Base-by-base conservation (phyloP, 2,888 invertebrate genomes). In the Brenthis daphne region DNA sequence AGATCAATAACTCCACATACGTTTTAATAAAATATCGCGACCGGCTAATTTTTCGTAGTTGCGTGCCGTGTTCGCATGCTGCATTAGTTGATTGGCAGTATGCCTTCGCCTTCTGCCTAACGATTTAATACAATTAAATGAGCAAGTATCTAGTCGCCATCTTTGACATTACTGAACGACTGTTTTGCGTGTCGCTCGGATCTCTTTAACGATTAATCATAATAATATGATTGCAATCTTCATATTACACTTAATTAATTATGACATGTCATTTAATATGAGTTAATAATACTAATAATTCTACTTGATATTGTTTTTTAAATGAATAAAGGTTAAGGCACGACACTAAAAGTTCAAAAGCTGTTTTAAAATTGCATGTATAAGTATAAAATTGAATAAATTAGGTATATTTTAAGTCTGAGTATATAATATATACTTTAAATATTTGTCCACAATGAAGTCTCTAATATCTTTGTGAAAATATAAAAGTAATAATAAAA, bases 81-180 rank as follows among this genome's bases (percentile, higher is more conserved):
- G 79, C 92, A 92, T 92, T 92, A 92, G 91, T 83, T 91, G 91
- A 92, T 92, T 92, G 89, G 83, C 76, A 80, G 78, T 85, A 85
- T 87, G 83, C 88, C 85, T 84, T 82, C 87, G 83, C 88, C 85
- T 84, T 82, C 85, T 79, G 84, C 87, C 85, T 87, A 88, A 87
- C 90, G 88, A 90, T 92, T 92, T 92, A 92, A 92, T 92, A 89
- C 91, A 90, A 91, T 92, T 92, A 92, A 90, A 90, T 89, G 83
- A 86, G 90, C 84, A 83, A 79, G 88, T 90, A 90, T 86, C 85
- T 82, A 80, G 82, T 81, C 85, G 89, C 86, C 88, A 88, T 88
- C 89, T 88, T 87, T 86, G 81, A 82, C 85, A 84, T 89, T 85
- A 83, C 82, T 80, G 85, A 90, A 91, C 81, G 90, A 90, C 86